phyloP scores from a whole-genome alignment of 2,888 invertebrate species.

The Stenodera caucasica region DNA sequence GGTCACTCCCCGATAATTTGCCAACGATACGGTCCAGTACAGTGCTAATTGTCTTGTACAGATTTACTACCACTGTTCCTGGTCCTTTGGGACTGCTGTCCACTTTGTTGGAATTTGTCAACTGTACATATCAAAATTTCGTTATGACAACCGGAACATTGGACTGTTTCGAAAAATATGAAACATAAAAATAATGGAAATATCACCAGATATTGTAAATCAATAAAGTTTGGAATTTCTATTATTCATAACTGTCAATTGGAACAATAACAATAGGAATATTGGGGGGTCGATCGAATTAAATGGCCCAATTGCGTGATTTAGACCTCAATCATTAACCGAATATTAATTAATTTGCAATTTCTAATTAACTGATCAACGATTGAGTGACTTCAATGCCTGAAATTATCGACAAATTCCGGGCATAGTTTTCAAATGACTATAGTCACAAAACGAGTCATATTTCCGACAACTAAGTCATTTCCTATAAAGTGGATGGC shows the following conservation, averaged over 20 bases:
- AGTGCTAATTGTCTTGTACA: conserved; percentile 49
- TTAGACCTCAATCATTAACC: too few species aligned
- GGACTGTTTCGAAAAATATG: conserved; percentile 4
- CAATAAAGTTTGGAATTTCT: neutral
- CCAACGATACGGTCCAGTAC: conserved; percentile 44
- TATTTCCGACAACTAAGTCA: too few species aligned
- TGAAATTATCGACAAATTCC: too few species aligned
- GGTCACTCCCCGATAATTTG: conserved; percentile 51
- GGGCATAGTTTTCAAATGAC: too few species aligned
- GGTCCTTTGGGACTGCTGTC: conserved; percentile 35
- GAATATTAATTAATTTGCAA: too few species aligned
- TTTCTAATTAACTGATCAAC: too few species aligned
- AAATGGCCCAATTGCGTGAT: neutral
- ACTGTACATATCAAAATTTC: conserved; percentile 33
- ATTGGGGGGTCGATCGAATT: neutral
- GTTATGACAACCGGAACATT: conserved; percentile 17
- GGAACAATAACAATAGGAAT: too few species aligned
- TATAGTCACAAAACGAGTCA: too few species aligned
- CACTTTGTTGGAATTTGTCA: conserved; percentile 45
- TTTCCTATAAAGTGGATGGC: too few species aligned
- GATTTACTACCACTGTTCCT: conserved; percentile 36
- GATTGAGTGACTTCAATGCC: too few species aligned
- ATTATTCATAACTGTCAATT: too few species aligned
- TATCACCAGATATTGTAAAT: neutral
- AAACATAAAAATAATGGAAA: neutral